Conservation (phyloP, 2,113 vertebrate species). For the Vireo altiloquus region DNA sequence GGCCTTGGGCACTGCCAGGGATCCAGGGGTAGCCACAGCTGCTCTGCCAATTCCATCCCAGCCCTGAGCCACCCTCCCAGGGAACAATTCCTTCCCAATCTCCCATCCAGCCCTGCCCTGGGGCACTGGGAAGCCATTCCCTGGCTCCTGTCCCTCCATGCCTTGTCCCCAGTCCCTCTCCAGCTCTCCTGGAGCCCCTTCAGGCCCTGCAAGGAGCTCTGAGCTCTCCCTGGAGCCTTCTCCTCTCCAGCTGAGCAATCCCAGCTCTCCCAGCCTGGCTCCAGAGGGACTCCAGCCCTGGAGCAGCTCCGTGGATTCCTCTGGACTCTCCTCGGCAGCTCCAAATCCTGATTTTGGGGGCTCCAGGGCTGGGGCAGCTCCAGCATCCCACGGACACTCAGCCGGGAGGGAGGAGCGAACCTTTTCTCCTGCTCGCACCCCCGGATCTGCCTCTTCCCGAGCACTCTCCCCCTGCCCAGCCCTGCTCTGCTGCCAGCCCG, state of each 20-base stretch:
- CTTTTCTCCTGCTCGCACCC: neutral
- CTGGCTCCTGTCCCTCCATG: too few relatives aligned
- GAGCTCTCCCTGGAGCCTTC: neutral
- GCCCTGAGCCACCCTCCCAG: too few relatives aligned
- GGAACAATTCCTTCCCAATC: too few relatives aligned
- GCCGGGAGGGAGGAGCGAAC: neutral
- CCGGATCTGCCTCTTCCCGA: neutral
- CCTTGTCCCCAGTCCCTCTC: too few relatives aligned
- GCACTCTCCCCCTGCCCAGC: neutral
- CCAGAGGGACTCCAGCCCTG: neutral
- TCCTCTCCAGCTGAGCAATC: neutral
- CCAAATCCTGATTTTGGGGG: rapidly evolving
- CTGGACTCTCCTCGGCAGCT: neutral
- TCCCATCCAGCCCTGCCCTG: too few relatives aligned
- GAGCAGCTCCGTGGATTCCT: neutral
- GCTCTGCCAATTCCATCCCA: too few relatives aligned
- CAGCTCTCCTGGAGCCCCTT: too few relatives aligned
- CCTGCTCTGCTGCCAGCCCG: neutral
- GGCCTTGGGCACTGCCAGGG: too few relatives aligned
- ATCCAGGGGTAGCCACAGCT: too few relatives aligned
- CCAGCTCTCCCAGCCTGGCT: neutral
- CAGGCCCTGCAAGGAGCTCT: neutral
- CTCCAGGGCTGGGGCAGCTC: neutral
- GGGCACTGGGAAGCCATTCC: too few relatives aligned
- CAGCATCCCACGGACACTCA: neutral